A percentile compares a stretch with the other conserved stretches of the same genome.
These are phyloP conservation scores for Heliocidaris tuberculata DNA, from an alignment of 35 echinoderm and acorn worm species.

Conservation along the genomic window DNA sequence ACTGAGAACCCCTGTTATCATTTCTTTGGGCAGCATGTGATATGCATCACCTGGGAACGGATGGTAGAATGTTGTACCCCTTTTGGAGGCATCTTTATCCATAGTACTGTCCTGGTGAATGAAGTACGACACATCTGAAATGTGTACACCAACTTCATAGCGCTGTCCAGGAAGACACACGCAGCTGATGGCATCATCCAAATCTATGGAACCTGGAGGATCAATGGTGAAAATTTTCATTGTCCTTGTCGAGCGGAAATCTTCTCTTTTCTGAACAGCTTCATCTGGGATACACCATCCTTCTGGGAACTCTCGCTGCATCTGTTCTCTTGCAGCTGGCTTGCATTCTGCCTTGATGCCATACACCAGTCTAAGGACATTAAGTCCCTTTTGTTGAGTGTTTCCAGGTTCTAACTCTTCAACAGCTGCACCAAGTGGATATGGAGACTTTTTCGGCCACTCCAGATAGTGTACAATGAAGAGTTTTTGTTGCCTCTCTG, in stretches of 20 bases:
- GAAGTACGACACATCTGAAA: conserved; percentile 94
- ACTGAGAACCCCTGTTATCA: conserved; percentile 70
- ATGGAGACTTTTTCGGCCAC: conserved; percentile 64
- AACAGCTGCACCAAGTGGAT: conserved; percentile 81
- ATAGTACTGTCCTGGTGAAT: conserved; percentile 58
- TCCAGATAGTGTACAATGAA: conserved; percentile 86
- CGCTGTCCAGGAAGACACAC: conserved; percentile 34
- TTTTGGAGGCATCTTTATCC: conserved; percentile 73
- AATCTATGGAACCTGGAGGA: conserved; percentile 68
- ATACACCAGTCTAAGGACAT: conserved; percentile 76
- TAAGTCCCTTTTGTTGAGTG: conserved; percentile 59
- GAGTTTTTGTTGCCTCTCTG: conserved; percentile 66
- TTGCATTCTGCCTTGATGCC: conserved; percentile 72
- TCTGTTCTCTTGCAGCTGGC: conserved; percentile 40
- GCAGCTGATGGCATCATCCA: conserved; percentile 92
- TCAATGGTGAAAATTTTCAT: conserved; percentile 78
- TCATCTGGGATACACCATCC: conserved; percentile 76
- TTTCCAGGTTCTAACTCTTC: conserved; percentile 71
- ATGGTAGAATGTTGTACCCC: conserved; percentile 80
- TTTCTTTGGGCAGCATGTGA: conserved; percentile 77
- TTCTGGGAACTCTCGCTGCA: conserved; percentile 56
- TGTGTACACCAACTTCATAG: conserved; percentile 83
- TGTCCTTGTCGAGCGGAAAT: conserved; percentile 52
- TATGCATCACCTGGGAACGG: conserved; percentile 51
- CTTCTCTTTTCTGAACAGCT: conserved; percentile 57